Evolutionary conservation across 2,113 vertebrate genomes (phyloP).

Genomic region (Aleadryas rufinucha): DNA sequence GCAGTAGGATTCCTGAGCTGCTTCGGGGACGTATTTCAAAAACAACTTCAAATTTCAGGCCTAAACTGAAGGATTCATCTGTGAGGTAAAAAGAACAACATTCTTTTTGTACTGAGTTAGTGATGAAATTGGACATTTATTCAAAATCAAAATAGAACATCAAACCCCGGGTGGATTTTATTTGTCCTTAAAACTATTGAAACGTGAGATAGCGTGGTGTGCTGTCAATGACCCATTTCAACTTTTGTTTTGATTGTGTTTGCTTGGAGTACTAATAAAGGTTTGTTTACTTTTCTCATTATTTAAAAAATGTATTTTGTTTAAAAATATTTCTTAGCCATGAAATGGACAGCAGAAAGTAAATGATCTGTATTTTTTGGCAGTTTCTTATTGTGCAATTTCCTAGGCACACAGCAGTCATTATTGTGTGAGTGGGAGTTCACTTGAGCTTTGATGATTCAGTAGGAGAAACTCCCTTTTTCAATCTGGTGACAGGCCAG

Average conservation of each 20-base stretch:
- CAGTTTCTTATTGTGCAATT: background rate
- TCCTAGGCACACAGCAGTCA: background rate
- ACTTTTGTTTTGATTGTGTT: background rate
- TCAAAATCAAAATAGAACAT: background rate
- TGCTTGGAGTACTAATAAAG: background rate
- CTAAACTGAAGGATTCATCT: constrained; percentile 89
- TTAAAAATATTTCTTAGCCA: background rate
- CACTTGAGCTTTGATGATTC: background rate
- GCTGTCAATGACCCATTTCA: background rate
- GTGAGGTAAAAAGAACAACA: background rate
- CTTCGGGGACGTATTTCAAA: constrained; percentile 91
- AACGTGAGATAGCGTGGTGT: background rate
- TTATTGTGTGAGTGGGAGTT: background rate
- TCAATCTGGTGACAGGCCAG: background rate
- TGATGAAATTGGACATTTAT: background rate
- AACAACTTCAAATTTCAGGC: constrained; percentile 84
- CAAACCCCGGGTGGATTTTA: background rate
- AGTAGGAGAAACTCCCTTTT: background rate
- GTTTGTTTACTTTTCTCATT: background rate
- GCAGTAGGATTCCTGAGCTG: constrained; percentile 85
- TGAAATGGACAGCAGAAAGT: background rate
- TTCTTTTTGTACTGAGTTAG: background rate
- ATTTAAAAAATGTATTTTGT: background rate
- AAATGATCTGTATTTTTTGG: background rate
- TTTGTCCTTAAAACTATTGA: background rate